A percentile compares a stretch with the other conserved stretches of the same genome.
Evolutionary conservation across 1,140 invertebrate genomes (phyloP).

Genomic region (Psilanteris sp.): DNA sequence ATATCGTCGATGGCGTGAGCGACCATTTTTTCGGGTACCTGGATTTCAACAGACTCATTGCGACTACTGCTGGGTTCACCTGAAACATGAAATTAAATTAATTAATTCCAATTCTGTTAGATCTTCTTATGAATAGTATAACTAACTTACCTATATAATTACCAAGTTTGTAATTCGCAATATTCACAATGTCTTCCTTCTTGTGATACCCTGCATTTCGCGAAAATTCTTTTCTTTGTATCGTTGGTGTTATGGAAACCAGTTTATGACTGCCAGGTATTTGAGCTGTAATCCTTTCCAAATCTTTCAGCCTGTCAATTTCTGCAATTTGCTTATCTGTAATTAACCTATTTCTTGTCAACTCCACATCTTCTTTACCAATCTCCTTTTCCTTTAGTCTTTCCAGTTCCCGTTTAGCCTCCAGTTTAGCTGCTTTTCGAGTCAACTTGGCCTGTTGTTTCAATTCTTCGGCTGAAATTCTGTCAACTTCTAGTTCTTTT

Average conservation of each 20-base stretch:
- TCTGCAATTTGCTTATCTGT: conserved; percentile 9
- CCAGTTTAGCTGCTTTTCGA: conserved; percentile 7
- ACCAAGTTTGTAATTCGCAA: conserved; percentile 3
- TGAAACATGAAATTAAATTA: conserved; percentile 7
- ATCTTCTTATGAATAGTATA: too few species aligned
- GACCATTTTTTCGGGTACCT: conserved; percentile 42
- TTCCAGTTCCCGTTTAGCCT: conserved; percentile 26
- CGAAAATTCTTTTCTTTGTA: conserved; percentile 39
- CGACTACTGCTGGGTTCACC: conserved; percentile 33
- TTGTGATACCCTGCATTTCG: not conserved
- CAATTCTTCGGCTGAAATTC: conserved; percentile 1
- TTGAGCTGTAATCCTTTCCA: conserved; percentile 3
- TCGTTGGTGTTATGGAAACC: not conserved
- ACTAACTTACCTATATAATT: conserved; percentile 50
- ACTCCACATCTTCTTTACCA: conserved; percentile 1
- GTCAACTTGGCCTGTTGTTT: conserved; percentile 18
- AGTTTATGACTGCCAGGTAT: not conserved
- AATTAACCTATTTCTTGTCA: not conserved
- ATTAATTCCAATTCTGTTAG: too few species aligned
- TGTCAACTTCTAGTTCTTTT: not conserved
- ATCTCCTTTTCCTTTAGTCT: conserved; percentile 5
- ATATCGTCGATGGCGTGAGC: conserved; percentile 67
- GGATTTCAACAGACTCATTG: conserved; percentile 4
- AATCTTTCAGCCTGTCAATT: conserved; percentile 7
- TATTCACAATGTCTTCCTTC: conserved; percentile 4